Base-by-base conservation (phyloP, 1,140 invertebrate genomes). In the Pseudomyrmex cubaensis region DNA sequence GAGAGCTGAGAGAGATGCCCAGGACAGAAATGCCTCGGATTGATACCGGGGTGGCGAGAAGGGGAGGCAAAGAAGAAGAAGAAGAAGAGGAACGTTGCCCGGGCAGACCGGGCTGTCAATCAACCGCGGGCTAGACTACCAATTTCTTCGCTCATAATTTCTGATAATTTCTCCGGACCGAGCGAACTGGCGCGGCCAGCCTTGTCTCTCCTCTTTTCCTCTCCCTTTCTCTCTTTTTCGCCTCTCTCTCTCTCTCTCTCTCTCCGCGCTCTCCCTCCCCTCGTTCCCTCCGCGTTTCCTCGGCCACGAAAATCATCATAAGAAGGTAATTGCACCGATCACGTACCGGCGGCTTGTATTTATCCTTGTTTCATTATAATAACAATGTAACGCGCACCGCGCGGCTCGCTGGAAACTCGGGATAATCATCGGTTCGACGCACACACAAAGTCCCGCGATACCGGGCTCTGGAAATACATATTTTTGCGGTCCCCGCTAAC, bases 61-160 rank as follows among this genome's bases (percentile, higher is more conserved):
- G 56, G 59, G 7, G 67, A 35, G 35, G 35, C 35, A 35, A 35
- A 35, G 35, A 35, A 35, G 84, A 70, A 82, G 84, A 70, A 82
- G 35, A 54, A 61, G 76, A 62, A 70, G 35, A 54, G 84, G 80
- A 90, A 87, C 78, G 82, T 83, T 89, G 86, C 75, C 54, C 87
- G 83, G 88, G 88, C 92, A 93, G 92, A 92, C 92, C 92, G 84
- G 54, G 90, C 93, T 94, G 93, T 94, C 93, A 94, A 94, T 94
- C 93, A 94, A 93, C 91, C 91, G 87, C 88, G 90, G 93, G 92
- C 92, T 94, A 94, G 93, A 94, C 93, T 93, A 94, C 93, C 93
- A 94, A 94, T 94, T 94, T 94, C 92, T 93, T 88, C 90, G 85
- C 89, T 92, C 92, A 94, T 94, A 94, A 94, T 94, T 94, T 93